Evolutionary conservation across 2,113 vertebrate species (phyloP), one percentile per base, ranked within the genome.

Genomic region (Cyanistes caeruleus): DNA sequence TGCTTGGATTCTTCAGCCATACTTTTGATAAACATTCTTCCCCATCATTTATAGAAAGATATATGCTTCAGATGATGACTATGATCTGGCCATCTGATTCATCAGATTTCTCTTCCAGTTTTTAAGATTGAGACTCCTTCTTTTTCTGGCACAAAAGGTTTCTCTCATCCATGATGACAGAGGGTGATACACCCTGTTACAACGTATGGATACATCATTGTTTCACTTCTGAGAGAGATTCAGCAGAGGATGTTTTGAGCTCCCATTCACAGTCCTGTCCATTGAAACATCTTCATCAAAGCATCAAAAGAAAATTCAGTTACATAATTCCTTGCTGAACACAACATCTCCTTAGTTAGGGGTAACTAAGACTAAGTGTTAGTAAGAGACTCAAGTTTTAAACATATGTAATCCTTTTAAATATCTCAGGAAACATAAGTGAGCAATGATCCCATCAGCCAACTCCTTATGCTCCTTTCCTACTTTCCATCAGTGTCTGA

Each of bases 21-120:
- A 44, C 7, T 31, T 68, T 11, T 72, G 65, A 67, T 82, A 70
- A 82, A 2, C 11, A 48, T 69, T 10, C 5, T 5, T 35, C 19
- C 5, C 10, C 11, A 35, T 70, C 6, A 30, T 28, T 60, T 73
- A 10, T 4, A 48, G 43, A 35, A 81, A 77, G 21, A 70, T 51
- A 11, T 2, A 48, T 5, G 5, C 20, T 67, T 79, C 0, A 1
- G 15, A 39, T 0, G 0, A 62, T 67, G 41, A 10, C 18, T n/a
- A n/a, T n/a, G n/a, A n/a, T n/a, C 35, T 74, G 15, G 5, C 3
- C 23, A 46, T 43, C 23, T 60, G 41, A 63, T 37, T 63, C 13
- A 9, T 76, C 44, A 68, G 63, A 72, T 41, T 75, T 37, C 27
- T 44, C 6, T 79, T 72, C 13, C 7, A 9, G 7, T 62, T 76